These are phyloP conservation scores for Sitta europaea DNA, from an alignment of 2,113 vertebrate species.

Conservation along the genomic window DNA sequence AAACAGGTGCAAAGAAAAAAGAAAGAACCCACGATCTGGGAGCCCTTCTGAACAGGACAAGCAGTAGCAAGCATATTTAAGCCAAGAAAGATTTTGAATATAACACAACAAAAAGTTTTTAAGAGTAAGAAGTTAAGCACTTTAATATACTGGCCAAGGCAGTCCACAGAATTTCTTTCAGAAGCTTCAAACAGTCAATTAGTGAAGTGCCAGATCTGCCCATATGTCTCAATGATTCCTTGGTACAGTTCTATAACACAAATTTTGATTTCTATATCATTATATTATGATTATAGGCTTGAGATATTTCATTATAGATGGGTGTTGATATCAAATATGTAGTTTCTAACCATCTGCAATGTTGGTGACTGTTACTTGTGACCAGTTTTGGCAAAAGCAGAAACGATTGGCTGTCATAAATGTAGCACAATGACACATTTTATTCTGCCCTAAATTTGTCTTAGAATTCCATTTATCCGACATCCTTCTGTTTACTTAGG, in stretches of 20 bases:
- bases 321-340: neutral
- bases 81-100: neutral
- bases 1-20: neutral
- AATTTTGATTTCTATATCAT: neutral
- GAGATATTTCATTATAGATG: neutral
- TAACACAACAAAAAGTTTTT: neutral
- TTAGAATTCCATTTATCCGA: neutral
- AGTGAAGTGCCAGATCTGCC: neutral
- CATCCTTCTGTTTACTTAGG: constrained; percentile 10
- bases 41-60: neutral
- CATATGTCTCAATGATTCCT: neutral
- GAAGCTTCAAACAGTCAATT: neutral
- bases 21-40: neutral
- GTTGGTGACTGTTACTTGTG: neutral
- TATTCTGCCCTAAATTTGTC: constrained; percentile 1
- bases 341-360: neutral
- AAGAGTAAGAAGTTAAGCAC: neutral
- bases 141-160: neutral
- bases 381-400: neutral
- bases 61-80: neutral
- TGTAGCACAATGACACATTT: neutral
- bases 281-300: neutral
- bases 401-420: neutral
- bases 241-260: neutral
- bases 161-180: neutral